Base-by-base conservation (phyloP, 2,888 invertebrate genomes). In the Lamproptera curius region DNA sequence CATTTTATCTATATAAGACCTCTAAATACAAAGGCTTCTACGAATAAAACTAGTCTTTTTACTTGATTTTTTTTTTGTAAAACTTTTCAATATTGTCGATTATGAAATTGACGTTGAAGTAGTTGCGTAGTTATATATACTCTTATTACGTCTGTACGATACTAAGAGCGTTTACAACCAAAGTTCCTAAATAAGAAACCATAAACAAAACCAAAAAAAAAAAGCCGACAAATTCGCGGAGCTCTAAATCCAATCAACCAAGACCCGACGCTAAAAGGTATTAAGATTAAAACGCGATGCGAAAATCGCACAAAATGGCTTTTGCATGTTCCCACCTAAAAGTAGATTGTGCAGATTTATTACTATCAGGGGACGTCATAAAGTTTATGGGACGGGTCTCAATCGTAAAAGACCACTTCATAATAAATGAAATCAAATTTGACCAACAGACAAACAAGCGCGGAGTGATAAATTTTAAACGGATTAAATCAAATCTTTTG, bases 391-490 rank as follows among this genome's bases (percentile, higher is more conserved):
- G 60, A 50, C 57, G 50, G 35, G 55, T 50, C 65, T 57, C 57
- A 66, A 73, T 68, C 64, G 75, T 80, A 80, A 80, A 83, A 74
- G 63, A 70, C 70, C 73, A 76, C 76, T 76, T 75, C 68, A 73
- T 76, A 74, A 73, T 62, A 68, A 55, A 64, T 66, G 58, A 74
- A 76, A 81, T 76, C 78, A 73, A 78, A 78, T 73, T 73, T 64
- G 61, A 71, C 72, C 70, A 62, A 70, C 73, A 73, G 71, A 73
- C 72, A 76, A 75, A 72, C 66, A 64, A 59, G 57, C 50, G 31
- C 57, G 54, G 51, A 54, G 71, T 68, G 71, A 85, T 85, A 85
- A 84, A 85, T 83, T 81, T 81, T 72, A 76, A 80, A 76, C 67
- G 75, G 71, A 84, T 83, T 84, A 80, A 77, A 80, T 68, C 63